phyloP scores from a whole-genome alignment of 2,113 vertebrate species.

The Scomber colias region DNA sequence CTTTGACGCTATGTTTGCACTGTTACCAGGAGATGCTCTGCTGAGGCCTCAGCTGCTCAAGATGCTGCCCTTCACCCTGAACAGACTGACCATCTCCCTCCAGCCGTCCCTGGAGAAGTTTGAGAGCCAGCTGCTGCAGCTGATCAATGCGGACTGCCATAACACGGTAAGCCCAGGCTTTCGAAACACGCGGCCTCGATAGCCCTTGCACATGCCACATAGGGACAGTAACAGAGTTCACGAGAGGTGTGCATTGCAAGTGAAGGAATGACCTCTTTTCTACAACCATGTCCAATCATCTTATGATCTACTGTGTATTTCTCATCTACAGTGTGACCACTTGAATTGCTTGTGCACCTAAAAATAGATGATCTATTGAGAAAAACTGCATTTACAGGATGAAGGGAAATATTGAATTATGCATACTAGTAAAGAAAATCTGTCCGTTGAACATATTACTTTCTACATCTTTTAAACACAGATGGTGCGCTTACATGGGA shows the following conservation, averaged over 20 bases:
- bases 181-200: constrained; percentile 12
- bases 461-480: background rate
- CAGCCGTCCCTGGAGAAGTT: constrained; percentile 92
- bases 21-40: constrained; percentile 85
- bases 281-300: background rate
- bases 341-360: background rate
- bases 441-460: background rate
- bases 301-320: background rate
- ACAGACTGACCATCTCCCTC: constrained; percentile 85
- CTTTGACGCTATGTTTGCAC: constrained; percentile 7
- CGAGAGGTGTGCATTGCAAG: background rate
- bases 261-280: no score
- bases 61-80: constrained; percentile 85
- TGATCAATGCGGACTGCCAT: constrained; percentile 86
- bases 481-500: background rate
- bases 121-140: constrained; percentile 90
- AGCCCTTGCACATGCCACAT: constrained; percentile 12
- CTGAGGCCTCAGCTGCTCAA: constrained; percentile 89
- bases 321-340: background rate
- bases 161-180: constrained; percentile 84
- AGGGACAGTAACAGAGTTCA: background rate
- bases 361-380: background rate
- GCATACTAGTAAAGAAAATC: background rate
- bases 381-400: background rate
- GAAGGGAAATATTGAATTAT: background rate